phyloP scores from a whole-genome alignment of 2,113 vertebrate species.

The Myodes glareolus region DNA sequence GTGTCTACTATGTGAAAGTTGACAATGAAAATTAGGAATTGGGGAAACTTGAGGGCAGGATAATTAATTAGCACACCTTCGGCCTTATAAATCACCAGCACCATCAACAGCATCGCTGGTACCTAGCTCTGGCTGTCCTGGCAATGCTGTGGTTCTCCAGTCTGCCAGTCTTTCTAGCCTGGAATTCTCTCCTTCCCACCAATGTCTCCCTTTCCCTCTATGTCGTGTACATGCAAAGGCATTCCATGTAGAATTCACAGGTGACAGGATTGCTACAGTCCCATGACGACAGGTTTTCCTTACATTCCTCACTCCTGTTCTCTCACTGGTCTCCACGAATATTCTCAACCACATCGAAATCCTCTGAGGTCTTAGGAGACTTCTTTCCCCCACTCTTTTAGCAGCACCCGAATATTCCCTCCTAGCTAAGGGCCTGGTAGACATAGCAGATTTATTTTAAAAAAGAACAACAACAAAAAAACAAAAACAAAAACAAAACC shows the following conservation, averaged over 20 bases:
- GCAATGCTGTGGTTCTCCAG: not conserved
- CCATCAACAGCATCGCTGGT: too few relatives aligned
- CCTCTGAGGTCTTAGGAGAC: not conserved
- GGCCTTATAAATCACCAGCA: not conserved
- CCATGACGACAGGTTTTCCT: not conserved
- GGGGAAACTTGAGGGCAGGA: not conserved
- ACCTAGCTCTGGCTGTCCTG: rapidly evolving
- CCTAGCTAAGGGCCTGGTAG: not conserved
- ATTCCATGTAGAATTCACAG: not conserved
- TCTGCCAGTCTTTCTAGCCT: not conserved
- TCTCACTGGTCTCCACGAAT: not conserved
- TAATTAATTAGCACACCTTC: not conserved
- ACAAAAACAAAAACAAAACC: not conserved
- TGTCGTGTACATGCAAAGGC: not conserved
- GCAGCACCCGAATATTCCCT: not conserved
- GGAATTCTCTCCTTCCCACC: not conserved
- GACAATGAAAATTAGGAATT: not conserved
- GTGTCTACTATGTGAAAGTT: not conserved
- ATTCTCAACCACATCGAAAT: not conserved
- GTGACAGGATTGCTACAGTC: not conserved
- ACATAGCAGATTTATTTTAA: not conserved
- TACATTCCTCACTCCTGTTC: not conserved
- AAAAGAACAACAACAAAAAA: too few relatives aligned
- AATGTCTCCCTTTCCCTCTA: not conserved
- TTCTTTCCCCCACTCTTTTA: not conserved